Conservation (phyloP, 2,797 vertebrate genomes). For the Sardinella longiceps region DNA sequence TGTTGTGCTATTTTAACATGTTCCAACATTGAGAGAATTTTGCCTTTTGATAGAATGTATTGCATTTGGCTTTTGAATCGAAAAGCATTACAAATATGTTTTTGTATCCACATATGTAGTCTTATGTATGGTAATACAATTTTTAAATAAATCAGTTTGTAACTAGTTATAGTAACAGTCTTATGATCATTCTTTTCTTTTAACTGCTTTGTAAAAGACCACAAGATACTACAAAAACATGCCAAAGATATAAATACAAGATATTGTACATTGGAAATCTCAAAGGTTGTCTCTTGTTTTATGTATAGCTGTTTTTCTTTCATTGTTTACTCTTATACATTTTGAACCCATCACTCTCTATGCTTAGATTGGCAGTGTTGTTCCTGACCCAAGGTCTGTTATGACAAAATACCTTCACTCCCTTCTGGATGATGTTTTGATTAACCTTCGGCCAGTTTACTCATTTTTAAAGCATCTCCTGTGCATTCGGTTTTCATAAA, state of each 20-base stretch:
- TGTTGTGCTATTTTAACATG: slow-evolving; percentile 45
- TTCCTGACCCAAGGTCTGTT: background rate
- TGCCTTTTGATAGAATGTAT: slow-evolving; percentile 48
- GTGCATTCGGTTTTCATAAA: background rate
- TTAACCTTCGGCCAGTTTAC: background rate
- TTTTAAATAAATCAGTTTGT: slow-evolving; percentile 54
- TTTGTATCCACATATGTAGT: slow-evolving; percentile 54
- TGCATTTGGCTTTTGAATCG: slow-evolving; percentile 49
- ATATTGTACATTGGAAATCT: background rate
- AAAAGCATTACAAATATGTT: slow-evolving; percentile 47
- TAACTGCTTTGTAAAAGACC: background rate
- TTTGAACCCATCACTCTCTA: background rate
- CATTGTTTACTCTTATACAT: background rate
- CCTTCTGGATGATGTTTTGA: slow-evolving; percentile 9
- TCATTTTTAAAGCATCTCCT: background rate
- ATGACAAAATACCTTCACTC: background rate
- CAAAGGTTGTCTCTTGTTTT: background rate
- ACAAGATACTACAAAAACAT: background rate
- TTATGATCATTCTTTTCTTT: background rate
- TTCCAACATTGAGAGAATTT: slow-evolving; percentile 55
- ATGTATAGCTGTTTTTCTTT: background rate
- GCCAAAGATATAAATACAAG: background rate
- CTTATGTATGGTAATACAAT: slow-evolving; percentile 49
- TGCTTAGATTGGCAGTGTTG: background rate
- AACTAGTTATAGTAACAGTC: slow-evolving; percentile 1